Conservation (phyloP, 2,888 invertebrate species). For the Arge pagana region DNA sequence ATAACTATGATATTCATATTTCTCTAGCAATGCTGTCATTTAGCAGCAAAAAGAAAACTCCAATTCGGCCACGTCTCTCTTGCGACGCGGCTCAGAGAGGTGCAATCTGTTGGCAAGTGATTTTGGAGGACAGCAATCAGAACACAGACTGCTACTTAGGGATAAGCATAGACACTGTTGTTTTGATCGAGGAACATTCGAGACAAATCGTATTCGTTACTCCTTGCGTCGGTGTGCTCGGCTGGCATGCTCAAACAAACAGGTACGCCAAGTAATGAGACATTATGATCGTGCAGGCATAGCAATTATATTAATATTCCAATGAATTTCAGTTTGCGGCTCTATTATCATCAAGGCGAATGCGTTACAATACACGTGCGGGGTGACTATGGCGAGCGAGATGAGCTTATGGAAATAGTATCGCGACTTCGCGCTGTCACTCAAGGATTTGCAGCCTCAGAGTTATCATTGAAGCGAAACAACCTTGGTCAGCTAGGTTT, state of each 20-base stretch:
- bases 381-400: constrained; percentile 70
- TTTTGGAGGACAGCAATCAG: constrained; percentile 73
- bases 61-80: constrained; percentile 72
- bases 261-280: constrained; percentile 59
- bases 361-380: constrained; percentile 81
- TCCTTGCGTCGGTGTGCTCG: constrained; percentile 80
- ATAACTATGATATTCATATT: constrained; percentile 31
- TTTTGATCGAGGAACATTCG: constrained; percentile 82
- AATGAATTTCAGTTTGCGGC: constrained; percentile 68
- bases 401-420: constrained; percentile 76
- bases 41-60: constrained; percentile 78
- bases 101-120: constrained; percentile 83
- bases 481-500: constrained; percentile 84
- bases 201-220: constrained; percentile 85
- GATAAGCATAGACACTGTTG: constrained; percentile 84
- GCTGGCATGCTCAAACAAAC: constrained; percentile 68
- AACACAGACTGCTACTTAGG: constrained; percentile 80
- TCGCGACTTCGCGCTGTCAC: constrained; percentile 82
- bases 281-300: too few species aligned
- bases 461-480: constrained; percentile 80
- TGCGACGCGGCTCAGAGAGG: constrained; percentile 76
- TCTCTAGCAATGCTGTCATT: constrained; percentile 75
- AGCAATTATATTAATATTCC: too few species aligned
- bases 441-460: constrained; percentile 75
- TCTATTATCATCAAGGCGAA: constrained; percentile 94